Conservation (phyloP, 2,888 invertebrate genomes). For the Leucophenga montana region DNA sequence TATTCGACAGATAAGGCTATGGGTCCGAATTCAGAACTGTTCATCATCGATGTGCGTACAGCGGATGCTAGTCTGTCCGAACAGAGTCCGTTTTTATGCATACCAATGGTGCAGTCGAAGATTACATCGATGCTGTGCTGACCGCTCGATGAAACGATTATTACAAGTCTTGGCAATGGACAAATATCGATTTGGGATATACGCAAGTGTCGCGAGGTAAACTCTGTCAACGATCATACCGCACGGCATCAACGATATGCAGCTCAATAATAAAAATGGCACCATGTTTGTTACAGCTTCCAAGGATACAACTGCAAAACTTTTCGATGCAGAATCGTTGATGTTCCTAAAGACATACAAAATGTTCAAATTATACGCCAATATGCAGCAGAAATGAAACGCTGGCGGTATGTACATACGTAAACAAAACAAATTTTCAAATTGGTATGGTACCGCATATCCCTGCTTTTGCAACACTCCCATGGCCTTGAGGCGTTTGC, state of each 20-base stretch:
- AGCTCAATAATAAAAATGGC: constrained; percentile 91
- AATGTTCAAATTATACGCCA: constrained; percentile 70
- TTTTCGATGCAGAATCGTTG: constrained; percentile 92
- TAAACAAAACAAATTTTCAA: constrained; percentile 59
- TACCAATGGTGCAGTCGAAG: constrained; percentile 86
- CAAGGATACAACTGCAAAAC: constrained; percentile 95
- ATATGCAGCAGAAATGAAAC: constrained; percentile 15
- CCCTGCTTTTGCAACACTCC: too few species aligned
- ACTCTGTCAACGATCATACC: constrained; percentile 86
- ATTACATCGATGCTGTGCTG: constrained; percentile 97
- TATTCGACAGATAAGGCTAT: constrained; percentile 95
- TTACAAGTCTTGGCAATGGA: constrained; percentile 96
- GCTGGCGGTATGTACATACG: constrained; percentile 54
- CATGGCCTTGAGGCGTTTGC: too few species aligned
- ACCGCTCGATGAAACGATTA: constrained; percentile 89
- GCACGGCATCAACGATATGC: constrained; percentile 96
- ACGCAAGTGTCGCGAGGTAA: constrained; percentile 86
- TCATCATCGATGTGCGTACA: constrained; percentile 87
- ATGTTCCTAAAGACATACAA: constrained; percentile 94
- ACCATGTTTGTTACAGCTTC: constrained; percentile 98
- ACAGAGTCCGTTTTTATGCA: constrained; percentile 83
- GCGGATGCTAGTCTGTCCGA: constrained; percentile 81
- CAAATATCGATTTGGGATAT: constrained; percentile 95
- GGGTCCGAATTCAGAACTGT: constrained; percentile 92
- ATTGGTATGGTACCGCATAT: too few species aligned